Base-by-base conservation (phyloP, 2,797 vertebrate genomes). In the Lacerta viridis region DNA sequence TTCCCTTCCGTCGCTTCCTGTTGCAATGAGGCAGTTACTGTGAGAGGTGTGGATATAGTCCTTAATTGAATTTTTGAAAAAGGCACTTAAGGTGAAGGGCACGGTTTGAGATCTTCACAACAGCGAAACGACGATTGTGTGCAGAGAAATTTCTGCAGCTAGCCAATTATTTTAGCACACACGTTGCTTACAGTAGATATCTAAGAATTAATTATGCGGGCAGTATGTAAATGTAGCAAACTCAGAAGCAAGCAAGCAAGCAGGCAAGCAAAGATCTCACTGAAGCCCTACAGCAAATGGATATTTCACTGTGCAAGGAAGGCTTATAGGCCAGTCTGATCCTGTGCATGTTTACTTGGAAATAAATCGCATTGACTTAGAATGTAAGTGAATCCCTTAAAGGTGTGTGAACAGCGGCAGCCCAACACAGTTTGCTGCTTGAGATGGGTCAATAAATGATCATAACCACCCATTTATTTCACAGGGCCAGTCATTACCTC, bases 1-100 rank as follows among this genome's bases (percentile, higher is more conserved):
- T 72, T 71, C 39, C 55, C 50, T 79, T 61, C 66, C 69, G 66
- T 84, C 83, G 33, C 61, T 88, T 83, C 59, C 43, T 82, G 61
- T 50, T 72, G 46, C 59, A 69, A 68, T 81, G 25, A 77, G 83
- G n/a, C 72, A 83, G 46, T 25, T 7, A 29, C 41, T 77, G n/a
- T 15, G 61, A 83, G 36, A 76, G 39, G 59, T 77, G 59, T 29
- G 25, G 39, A 29, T 64, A 43, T 2, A 76, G 15, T 50, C 76
- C n/a, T 1, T 55, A 69, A 50, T 66, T 59, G 77, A 39, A 39
- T 55, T 55, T 55, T 55, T 71, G 25, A 80, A 20, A 64, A 46
- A 79, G 41, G 41, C 10, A 79, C n/a, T 69, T 79, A 69, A 76
- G 43, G 77, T 86, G 33, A 79, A 72, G 41, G 66, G 23, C 3